Base-by-base conservation (phyloP, 2,113 vertebrate genomes). In the Oxygymnocypris stewartii region DNA sequence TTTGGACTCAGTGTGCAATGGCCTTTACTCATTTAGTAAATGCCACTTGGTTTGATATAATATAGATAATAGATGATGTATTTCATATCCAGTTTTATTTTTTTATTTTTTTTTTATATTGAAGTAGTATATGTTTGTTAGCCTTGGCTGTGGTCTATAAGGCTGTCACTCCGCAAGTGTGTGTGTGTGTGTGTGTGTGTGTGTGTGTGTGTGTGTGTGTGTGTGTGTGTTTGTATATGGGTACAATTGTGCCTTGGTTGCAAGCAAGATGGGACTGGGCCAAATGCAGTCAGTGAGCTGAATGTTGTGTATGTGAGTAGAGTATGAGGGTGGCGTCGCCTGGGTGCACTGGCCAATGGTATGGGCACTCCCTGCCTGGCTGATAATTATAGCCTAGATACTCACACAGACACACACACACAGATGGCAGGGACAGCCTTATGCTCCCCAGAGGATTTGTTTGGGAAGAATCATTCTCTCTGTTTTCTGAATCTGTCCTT, bases 371-470 rank as follows among this genome's bases (percentile, higher is more conserved):
- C 76, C 79, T 44, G 85, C 85, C 67, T 86, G 85, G 79, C 85
- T 82, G 85, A 81, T 86, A 86, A 86, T 86, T 86, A 82, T 86
- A 86, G 85, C 85, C 85, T 74, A 57, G 79, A 57, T 82, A 86
- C 85, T 12, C 65, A 37, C 25, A 79, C 49, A 57, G 1, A 81
- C 67, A 84, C 49, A 73, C 63, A 73, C 47, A 84, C 78, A 63
- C 78, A 86, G 85, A 86, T 86, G 85, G 85, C 69, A 75, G 40
- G 79, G 57, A 63, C 73, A 42, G 85, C 23, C 67, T 81, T 47
- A 73, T 63, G 78, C 35, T 86, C 67, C 49, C 85, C 20, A 54
- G 57, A 79, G 84, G 65, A 85, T 78, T 65, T 86, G 61, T 57
- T 80, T 74, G 49, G 82, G 82, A 54, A 71, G 77, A 69, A 79